phyloP scores from a whole-genome alignment of 2,888 invertebrate species.

The Epicampocera succincta region DNA sequence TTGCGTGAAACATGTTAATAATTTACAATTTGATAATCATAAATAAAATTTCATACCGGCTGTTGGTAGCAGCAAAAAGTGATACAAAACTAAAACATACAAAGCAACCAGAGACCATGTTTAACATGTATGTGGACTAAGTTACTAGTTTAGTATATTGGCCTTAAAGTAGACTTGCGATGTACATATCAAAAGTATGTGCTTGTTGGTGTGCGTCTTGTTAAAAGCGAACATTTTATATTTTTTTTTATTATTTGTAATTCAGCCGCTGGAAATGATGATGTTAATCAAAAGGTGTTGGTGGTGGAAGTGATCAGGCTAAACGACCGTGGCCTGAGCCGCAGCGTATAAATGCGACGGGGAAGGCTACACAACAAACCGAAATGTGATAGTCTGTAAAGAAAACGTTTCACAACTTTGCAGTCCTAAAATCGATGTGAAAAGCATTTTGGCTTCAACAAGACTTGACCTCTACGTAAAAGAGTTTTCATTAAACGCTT shows the following conservation, averaged over 20 bases:
- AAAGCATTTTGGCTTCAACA: no score
- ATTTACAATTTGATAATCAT: conserved; percentile 82
- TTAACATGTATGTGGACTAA: conserved; percentile 26
- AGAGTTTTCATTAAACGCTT: no score
- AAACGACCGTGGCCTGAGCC: conserved; percentile 43
- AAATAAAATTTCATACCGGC: conserved; percentile 79
- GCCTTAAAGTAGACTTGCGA: neutral
- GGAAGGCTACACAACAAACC: neutral
- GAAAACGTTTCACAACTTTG: no score
- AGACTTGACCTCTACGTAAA: no score
- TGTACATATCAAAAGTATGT: neutral
- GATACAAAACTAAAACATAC: conserved; percentile 20
- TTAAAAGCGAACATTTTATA: neutral
- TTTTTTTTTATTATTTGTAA: conserved; percentile 13
- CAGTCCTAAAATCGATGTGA: no score
- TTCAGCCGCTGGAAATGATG: conserved; percentile 45
- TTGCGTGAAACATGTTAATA: conserved; percentile 79
- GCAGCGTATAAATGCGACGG: neutral
- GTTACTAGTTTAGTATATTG: conserved; percentile 11
- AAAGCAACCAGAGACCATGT: conserved; percentile 23
- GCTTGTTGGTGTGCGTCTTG: neutral
- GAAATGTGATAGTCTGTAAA: no score
- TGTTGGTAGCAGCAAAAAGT: neutral
- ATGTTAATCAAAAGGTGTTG: conserved; percentile 48
- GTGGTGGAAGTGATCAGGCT: conserved; percentile 57